Conservation (phyloP, 2,113 vertebrate genomes). For the Tenebrosternarchus preto region DNA sequence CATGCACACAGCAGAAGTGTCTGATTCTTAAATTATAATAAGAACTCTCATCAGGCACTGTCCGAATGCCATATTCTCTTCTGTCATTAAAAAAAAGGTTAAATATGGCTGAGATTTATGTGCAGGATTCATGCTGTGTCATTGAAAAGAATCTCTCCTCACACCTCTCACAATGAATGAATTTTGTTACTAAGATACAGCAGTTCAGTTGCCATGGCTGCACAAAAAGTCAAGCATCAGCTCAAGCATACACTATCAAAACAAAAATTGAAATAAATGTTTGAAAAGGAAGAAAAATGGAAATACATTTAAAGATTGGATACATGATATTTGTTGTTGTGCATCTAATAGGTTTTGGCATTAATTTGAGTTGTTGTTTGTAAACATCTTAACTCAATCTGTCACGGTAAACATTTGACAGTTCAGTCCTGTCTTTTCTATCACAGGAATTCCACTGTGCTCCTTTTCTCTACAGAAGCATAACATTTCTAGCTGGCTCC, state of each 20-base stretch:
- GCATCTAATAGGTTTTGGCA: neutral
- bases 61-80: conserved; percentile 42
- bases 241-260: conserved; percentile 17
- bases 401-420: too few species aligned
- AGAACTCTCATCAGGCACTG: neutral
- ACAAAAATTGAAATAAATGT: conserved; percentile 15
- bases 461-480: too few species aligned
- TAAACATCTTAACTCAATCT: too few species aligned
- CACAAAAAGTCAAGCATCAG: conserved; percentile 37
- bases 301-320: neutral
- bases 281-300: neutral
- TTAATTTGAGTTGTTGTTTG: too few species aligned
- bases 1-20: neutral
- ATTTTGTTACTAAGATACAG: conserved; percentile 59
- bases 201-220: conserved; percentile 55
- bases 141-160: conserved; percentile 35
- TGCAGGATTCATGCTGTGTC: conserved; percentile 26
- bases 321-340: neutral
- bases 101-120: conserved; percentile 23
- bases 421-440: too few species aligned
- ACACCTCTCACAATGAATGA: conserved; percentile 43
- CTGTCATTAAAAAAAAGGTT: conserved; percentile 45
- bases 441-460: too few species aligned
- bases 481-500: too few species aligned
- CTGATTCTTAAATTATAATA: neutral